Base-by-base conservation (phyloP, 2,888 invertebrate genomes). In the Halictus quadricinctus region DNA sequence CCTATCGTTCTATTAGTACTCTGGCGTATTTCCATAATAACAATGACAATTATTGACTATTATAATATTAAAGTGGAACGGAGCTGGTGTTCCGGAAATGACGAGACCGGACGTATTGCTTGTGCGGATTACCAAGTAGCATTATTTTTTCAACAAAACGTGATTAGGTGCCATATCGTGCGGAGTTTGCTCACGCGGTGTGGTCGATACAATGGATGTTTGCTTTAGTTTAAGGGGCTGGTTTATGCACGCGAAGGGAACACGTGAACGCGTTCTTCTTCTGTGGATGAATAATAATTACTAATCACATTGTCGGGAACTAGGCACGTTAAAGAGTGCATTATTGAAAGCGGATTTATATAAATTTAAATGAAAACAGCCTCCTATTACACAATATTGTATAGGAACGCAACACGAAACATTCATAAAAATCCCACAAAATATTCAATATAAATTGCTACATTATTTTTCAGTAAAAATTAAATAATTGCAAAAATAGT, bases 121-220 rank as follows among this genome's bases (percentile, higher is more conserved):
- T 29, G 3, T 10, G 54, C 21, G 29, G 41, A 41, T 46, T 75
- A 74, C 69, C 54, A 75, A 80, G 54, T 58, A 29, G 13, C 25
- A 50, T 69, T 18, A 69, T 80, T 79, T 74, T 36, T 43, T 74
- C 29, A 50, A 74, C 48, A 29, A 13, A 21, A 66, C 43, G 18
- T 46, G 76, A 80, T 80, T 80, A 75, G 43, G 41, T 43, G 43
- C 21, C 15, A 54, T 54, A 25, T 80, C 54, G 69, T 43, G 43
- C 41, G 21, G 41, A 54, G 41, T 15, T 15, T 13, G 15, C 43
- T 36, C 54, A n/a, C 25, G 15, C 21, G 21, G 2, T 21, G 43
- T 10, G 13, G 15, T 43, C 48, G 50, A 43, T 54, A 29, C 41
- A 50, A 66, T 66, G 21, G 41, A 66, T 50, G 50, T 48, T 25